A percentile compares a stretch with the other conserved stretches of the same genome.
Conservation (phyloP, 2,888 invertebrate genomes). For the Uropetala carovei region DNA sequence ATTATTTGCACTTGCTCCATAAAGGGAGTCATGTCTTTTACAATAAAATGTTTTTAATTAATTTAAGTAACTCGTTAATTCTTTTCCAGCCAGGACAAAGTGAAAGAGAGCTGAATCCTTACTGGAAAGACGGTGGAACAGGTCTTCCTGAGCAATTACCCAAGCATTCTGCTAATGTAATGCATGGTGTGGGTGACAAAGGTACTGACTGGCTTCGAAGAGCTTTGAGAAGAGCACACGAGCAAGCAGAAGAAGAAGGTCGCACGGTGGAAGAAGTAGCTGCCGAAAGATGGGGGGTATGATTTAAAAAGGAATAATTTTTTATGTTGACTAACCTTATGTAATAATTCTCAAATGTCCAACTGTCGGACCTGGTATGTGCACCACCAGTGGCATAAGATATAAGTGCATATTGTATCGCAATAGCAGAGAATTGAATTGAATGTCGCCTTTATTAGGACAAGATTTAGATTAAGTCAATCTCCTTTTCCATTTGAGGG, state of each 20-base stretch:
- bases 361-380: too few relatives aligned
- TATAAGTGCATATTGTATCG: too few relatives aligned
- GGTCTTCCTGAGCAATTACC: conserved; percentile 83
- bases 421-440: too few relatives aligned
- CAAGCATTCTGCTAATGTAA: conserved; percentile 71
- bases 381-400: too few relatives aligned
- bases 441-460: too few relatives aligned
- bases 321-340: too few relatives aligned
- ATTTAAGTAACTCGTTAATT: not conserved
- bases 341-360: too few relatives aligned
- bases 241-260: conserved; percentile 78
- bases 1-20: too few relatives aligned
- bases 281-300: conserved; percentile 79
- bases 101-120: conserved; percentile 90
- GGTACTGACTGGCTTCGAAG: conserved; percentile 78
- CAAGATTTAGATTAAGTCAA: too few relatives aligned
- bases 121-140: conserved; percentile 93
- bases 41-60: too few relatives aligned
- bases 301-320: conserved; percentile 68
- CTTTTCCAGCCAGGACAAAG: conserved; percentile 82
- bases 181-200: conserved; percentile 75
- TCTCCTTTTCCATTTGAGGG: too few relatives aligned
- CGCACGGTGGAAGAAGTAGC: conserved; percentile 78
- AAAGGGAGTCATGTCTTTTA: too few relatives aligned
- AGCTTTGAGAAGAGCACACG: conserved; percentile 77